Percentiles rank a stretch among this genome's conserved stretches.
phyloP scores from a whole-genome alignment of 2,888 invertebrate species.

The Caenorhabditis japonica region DNA sequence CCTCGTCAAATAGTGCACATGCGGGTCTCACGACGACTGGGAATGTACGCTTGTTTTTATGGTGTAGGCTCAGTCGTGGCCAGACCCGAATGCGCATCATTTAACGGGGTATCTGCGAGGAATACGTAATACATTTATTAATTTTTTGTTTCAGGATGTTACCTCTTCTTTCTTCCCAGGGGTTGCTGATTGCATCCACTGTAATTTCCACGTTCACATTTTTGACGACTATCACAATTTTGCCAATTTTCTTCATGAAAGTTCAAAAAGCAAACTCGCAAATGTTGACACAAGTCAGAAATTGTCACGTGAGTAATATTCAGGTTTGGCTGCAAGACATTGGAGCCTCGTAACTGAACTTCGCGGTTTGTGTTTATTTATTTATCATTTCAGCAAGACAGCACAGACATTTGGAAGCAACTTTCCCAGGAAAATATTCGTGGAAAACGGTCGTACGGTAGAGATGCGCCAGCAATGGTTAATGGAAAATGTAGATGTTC shows the following conservation, averaged over 20 bases:
- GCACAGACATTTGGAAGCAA: slow-evolving; percentile 57
- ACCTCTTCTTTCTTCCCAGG: slow-evolving; percentile 24
- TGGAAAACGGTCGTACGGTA: slow-evolving; percentile 53
- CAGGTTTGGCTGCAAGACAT: no score
- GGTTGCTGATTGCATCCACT: slow-evolving; percentile 54
- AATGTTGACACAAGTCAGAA: slow-evolving; percentile 59
- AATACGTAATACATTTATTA: no score
- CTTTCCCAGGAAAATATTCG: slow-evolving; percentile 51
- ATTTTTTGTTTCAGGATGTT: no score
- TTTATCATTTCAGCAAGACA: slow-evolving; percentile 58
- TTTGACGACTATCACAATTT: slow-evolving; percentile 47
- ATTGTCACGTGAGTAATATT: slow-evolving; percentile 59
- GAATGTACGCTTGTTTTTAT: no score
- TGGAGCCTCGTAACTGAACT: no score
- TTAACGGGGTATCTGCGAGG: no score
- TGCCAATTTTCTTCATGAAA: slow-evolving; percentile 63
- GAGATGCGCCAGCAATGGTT: slow-evolving; percentile 18
- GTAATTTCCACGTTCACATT: slow-evolving; percentile 59
- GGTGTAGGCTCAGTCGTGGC: no score
- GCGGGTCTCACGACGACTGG: no score
- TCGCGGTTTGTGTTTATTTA: no score
- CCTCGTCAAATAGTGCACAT: no score
- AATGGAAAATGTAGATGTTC: slow-evolving; percentile 36
- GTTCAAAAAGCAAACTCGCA: slow-evolving; percentile 60
- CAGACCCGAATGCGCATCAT: no score